These are phyloP conservation scores for Hiodon alosoides DNA, from an alignment of 2,113 vertebrate species.

Conservation along the genomic window DNA sequence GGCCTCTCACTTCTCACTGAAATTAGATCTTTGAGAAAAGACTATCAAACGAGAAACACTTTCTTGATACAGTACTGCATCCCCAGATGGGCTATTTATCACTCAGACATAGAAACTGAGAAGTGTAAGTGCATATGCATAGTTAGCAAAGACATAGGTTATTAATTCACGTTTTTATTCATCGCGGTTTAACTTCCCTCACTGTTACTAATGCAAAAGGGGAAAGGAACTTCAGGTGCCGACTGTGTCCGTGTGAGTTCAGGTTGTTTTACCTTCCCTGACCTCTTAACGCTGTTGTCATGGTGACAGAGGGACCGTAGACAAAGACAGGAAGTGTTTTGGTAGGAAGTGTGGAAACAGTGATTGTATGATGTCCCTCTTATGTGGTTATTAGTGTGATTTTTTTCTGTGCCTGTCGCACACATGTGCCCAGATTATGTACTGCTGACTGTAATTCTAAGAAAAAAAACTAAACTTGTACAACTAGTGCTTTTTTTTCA, in stretches of 20 bases:
- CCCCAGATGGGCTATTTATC: conserved; percentile 21
- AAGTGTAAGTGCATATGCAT: conserved; percentile 29
- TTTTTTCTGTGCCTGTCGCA: not conserved
- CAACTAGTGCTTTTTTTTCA: too few species aligned
- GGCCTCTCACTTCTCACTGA: conserved; percentile 35
- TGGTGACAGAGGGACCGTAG: conserved; percentile 13
- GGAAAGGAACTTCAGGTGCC: too few species aligned
- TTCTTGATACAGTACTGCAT: conserved; percentile 29
- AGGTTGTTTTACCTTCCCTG: not conserved
- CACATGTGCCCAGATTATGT: not conserved
- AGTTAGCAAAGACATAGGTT: not conserved
- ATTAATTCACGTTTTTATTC: not conserved
- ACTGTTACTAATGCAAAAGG: too few species aligned
- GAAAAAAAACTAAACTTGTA: too few species aligned
- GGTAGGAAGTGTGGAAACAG: conserved; percentile 14
- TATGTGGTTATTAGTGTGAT: not conserved
- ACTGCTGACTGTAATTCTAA: too few species aligned
- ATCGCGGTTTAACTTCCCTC: not conserved
- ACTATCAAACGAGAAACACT: conserved; percentile 38
- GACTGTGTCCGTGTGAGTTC: not conserved
- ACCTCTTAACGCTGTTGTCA: conserved; percentile 11
- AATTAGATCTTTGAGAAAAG: conserved; percentile 40
- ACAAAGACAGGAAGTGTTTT: conserved; percentile 38
- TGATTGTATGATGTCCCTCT: not conserved
- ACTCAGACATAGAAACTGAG: conserved; percentile 28